Percentiles rank a stretch among this genome's conserved stretches.
phyloP scores from a whole-genome alignment of 2,888 invertebrate species.

The Exephanes ischioxanthus region DNA sequence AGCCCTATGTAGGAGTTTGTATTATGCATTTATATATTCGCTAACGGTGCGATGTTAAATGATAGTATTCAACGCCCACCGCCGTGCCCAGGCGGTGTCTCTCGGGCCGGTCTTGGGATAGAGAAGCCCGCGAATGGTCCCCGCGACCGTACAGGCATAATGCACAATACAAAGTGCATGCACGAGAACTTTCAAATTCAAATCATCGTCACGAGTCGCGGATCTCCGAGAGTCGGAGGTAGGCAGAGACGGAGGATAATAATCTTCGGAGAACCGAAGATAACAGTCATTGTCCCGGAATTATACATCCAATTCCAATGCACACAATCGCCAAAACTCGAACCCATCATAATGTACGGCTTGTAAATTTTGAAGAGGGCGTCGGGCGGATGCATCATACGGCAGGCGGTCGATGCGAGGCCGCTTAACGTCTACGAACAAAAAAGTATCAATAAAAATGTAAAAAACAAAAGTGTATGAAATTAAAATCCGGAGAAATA shows the following conservation, averaged over 20 bases:
- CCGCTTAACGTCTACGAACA: background rate
- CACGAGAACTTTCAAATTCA: conserved; percentile 51
- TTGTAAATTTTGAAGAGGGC: background rate
- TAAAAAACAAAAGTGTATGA: background rate
- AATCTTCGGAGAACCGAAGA: background rate
- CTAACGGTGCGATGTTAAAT: conserved; percentile 69
- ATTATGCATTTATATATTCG: conserved; percentile 73
- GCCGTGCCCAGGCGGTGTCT: conserved; percentile 53
- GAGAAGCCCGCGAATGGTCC: conserved; percentile 35
- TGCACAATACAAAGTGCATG: conserved; percentile 27
- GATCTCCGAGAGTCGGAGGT: background rate
- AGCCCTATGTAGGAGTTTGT: conserved; percentile 65
- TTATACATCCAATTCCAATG: background rate
- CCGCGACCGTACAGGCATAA: background rate
- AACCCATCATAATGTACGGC: background rate
- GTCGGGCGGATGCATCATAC: background rate
- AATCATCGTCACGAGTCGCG: conserved; percentile 22
- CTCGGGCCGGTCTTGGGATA: conserved; percentile 18
- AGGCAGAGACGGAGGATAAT: background rate
- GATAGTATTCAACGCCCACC: conserved; percentile 72
- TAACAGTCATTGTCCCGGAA: conserved; percentile 28
- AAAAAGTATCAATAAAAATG: background rate
- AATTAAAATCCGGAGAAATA: background rate
- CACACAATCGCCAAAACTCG: conserved; percentile 1
- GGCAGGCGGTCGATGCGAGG: background rate